Base-by-base conservation (phyloP, 2,797 vertebrate genomes). In the Neomorphus geoffroyi region DNA sequence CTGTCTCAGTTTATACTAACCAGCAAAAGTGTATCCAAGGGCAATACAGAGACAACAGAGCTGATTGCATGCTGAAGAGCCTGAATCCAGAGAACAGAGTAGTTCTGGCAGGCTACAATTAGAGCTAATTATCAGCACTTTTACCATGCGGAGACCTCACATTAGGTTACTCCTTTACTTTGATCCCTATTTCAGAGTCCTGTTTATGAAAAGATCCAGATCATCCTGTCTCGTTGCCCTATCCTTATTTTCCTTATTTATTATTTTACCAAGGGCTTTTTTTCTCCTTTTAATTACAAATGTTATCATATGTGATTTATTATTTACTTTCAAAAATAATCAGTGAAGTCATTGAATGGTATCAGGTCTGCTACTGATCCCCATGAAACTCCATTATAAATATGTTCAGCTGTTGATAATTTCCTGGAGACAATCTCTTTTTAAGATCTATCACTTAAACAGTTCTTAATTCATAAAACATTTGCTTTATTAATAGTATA, bases 381-480 rank as follows among this genome's bases (percentile, higher is more conserved):
- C 73, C 88, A 57, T 72, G 94, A 93, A 96, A 94, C 80, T 75
- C 51, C 3, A 2, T 66, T 94, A n/a, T 91, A 96, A 95, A 48
- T 91, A 73, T 90, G 32, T 92, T 95, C 94, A 96, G 92, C 95
- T 94, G 95, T 82, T 86, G 92, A 94, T 94, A 92, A 96, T 96
- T 94, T 96, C 95, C 93, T 93, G 86, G 70, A 95, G 88, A 93
- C 74, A 93, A 94, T 94, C 90, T 94, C 83, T 88, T 94, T 86
- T 92, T 88, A 92, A 94, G 92, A 96, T 96, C 96, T 95, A 90
- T 94, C 93, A 95, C 74, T 96, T 96, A 94, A 90, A 60, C 77
- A 82, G 83, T 86, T 86, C 94, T 95, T 95, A 96, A 96, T 95
- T 94, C 90, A 93, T 95, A 93, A 96, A 96, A 95, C 86, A 92